These are phyloP conservation scores for Nymphalis io DNA, from an alignment of 1,140 invertebrate genomes.

Conservation along the genomic window DNA sequence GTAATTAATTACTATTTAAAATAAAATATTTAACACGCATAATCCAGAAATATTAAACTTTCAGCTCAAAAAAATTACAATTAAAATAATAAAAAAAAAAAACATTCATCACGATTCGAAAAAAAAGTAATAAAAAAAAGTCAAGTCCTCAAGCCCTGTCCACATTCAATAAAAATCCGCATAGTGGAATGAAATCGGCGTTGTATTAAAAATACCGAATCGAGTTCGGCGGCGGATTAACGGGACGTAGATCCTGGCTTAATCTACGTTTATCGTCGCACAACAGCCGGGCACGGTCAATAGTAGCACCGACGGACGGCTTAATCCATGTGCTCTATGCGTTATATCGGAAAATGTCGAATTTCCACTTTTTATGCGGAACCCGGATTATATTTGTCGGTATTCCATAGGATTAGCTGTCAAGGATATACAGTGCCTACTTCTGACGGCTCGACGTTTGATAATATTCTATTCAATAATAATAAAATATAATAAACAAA, in stretches of 20 bases:
- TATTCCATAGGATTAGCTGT: constrained; percentile 30
- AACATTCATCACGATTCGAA: neutral
- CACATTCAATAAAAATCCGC: constrained; percentile 31
- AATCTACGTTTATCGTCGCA: constrained; percentile 51
- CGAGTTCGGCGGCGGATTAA: constrained; percentile 40
- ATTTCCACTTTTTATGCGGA: constrained; percentile 40
- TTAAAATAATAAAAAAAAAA: neutral
- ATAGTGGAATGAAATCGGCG: constrained; percentile 29
- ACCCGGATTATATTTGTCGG: constrained; percentile 40
- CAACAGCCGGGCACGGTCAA: constrained; percentile 46
- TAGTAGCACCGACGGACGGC: constrained; percentile 44
- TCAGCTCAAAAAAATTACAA: neutral
- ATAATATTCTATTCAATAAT: no score
- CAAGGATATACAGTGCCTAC: neutral
- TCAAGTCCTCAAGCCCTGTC: constrained; percentile 4
- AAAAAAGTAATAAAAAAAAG: neutral
- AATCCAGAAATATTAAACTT: no score
- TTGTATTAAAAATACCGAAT: constrained; percentile 43
- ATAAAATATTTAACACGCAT: no score
- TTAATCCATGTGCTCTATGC: constrained; percentile 47
- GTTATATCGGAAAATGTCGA: constrained; percentile 46
- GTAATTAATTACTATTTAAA: no score
- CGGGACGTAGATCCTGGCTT: constrained; percentile 41
- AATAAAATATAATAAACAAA: no score
- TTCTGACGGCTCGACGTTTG: neutral